Evolutionary conservation across 1,140 invertebrate genomes (phyloP), one percentile per base, ranked within the genome.

Genomic region (Forficula auricularia): DNA sequence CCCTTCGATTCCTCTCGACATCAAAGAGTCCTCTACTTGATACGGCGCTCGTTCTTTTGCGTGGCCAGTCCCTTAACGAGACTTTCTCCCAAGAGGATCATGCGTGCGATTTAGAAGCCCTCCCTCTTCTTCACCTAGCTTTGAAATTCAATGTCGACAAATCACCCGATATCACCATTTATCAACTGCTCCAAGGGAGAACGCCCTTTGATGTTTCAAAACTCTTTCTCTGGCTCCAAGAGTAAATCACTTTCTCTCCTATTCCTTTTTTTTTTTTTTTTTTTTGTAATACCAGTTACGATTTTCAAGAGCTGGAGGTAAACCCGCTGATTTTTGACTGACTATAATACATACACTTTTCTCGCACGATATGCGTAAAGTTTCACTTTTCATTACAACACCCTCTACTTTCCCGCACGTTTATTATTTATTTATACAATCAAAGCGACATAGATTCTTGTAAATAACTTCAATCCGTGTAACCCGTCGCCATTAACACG

Each of bases 131-230:
- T 50, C 47, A 61, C 42, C 58, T 56, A 52, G 64, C 52, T 50
- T 57, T 45, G 38, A 60, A 54, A 32, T 50, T 42, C 43, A 59
- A 56, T 45, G 44, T 56, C 35, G 54, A 53, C 31, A 60, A 59
- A 30, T 55, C 53, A 41, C 65, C 61, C 50, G 63, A 68, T 50
- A 58, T 69, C 1, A 69, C 67, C 42, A 62, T 72, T 31, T 73
- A 72, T 48, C 64, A 72, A 47, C 53, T 73, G 42, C 49, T 73
- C 2, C 60, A 70, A 42, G 68, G 65, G 19, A 71, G 66, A 38
- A 55, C 65, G 36, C 68, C 68, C 22, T 57, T 72, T n/a, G 64
- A 71, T 49, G 60, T 66, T 9, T 64, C 62, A 0, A 61, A 62
- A 51, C 57, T 72, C 49, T 73, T 72, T 53, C 66, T 68, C 52